These are phyloP conservation scores for Rachycentron canadum DNA, from an alignment of 2,797 vertebrate species.

Conservation along the genomic window DNA sequence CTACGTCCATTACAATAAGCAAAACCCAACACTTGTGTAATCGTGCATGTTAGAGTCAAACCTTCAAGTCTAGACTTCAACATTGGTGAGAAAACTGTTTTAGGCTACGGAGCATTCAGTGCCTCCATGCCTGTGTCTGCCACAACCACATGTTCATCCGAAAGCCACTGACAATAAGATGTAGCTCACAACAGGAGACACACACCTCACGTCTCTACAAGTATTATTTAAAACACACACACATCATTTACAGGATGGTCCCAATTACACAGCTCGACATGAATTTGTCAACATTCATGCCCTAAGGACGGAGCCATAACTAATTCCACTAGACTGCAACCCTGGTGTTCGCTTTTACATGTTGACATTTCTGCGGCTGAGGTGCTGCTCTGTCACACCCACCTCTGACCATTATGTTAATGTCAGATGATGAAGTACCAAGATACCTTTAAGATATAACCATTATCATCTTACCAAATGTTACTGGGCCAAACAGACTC, in stretches of 20 bases:
- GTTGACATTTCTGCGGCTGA: background rate
- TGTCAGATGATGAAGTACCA: background rate
- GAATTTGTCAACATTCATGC: background rate
- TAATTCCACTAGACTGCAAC: background rate
- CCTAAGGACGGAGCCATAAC: background rate
- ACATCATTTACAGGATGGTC: slow-evolving; percentile 4
- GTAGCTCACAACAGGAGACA: slow-evolving; percentile 4
- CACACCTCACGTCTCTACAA: slow-evolving; percentile 4
- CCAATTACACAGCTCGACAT: background rate
- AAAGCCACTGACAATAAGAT: background rate
- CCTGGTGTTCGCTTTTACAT: background rate
- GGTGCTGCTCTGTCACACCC: background rate
- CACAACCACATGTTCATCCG: slow-evolving; percentile 19
- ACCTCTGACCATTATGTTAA: background rate
- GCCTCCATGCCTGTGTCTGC: background rate
- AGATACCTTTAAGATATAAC: slow-evolving; percentile 9
- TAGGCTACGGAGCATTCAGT: background rate
- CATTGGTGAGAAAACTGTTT: background rate
- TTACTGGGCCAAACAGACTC: slow-evolving; percentile 46
- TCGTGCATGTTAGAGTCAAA: background rate
- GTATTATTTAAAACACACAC: slow-evolving; percentile 13
- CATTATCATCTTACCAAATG: slow-evolving; percentile 66
- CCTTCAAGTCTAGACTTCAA: background rate
- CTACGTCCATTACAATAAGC: background rate
- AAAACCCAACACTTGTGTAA: background rate